Evolutionary conservation across 35 echinoderm and acorn worm genomes (phyloP).

Genomic region (Ophioderma brevispina): DNA sequence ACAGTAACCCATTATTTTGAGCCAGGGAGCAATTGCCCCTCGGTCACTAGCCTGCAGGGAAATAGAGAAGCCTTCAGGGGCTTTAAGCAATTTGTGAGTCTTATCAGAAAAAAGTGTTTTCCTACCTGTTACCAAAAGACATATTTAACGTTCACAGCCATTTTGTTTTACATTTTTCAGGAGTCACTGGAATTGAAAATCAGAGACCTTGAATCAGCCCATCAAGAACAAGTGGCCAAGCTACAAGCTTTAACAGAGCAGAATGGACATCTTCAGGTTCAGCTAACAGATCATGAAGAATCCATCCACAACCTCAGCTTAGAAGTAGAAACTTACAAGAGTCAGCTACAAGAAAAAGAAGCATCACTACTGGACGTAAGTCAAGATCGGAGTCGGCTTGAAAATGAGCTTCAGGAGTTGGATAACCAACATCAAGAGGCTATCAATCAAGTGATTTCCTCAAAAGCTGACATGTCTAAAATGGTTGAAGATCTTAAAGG

Average conservation of each 20-base stretch:
- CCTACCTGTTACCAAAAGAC: too few relatives aligned
- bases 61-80: too few relatives aligned
- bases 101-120: too few relatives aligned
- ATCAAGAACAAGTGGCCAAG: neutral
- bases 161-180: too few relatives aligned
- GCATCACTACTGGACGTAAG: conserved; percentile 43
- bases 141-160: too few relatives aligned
- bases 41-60: too few relatives aligned
- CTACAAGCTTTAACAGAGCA: neutral
- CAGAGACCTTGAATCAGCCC: neutral
- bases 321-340: neutral
- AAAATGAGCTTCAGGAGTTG: conserved; percentile 45
- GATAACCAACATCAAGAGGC: conserved; percentile 63
- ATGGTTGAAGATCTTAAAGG: neutral
- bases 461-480: conserved; percentile 27
- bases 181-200: neutral
- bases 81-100: too few relatives aligned
- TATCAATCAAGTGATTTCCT: conserved; percentile 20
- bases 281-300: neutral
- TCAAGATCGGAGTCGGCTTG: conserved; percentile 1
- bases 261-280: neutral
- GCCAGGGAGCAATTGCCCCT: too few relatives aligned
- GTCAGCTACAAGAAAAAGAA: conserved; percentile 18
- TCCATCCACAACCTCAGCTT: neutral
- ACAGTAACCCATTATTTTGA: too few relatives aligned